These are phyloP conservation scores for Clusia tigrina DNA, from an alignment of 2,888 invertebrate genomes.

Conservation along the genomic window DNA sequence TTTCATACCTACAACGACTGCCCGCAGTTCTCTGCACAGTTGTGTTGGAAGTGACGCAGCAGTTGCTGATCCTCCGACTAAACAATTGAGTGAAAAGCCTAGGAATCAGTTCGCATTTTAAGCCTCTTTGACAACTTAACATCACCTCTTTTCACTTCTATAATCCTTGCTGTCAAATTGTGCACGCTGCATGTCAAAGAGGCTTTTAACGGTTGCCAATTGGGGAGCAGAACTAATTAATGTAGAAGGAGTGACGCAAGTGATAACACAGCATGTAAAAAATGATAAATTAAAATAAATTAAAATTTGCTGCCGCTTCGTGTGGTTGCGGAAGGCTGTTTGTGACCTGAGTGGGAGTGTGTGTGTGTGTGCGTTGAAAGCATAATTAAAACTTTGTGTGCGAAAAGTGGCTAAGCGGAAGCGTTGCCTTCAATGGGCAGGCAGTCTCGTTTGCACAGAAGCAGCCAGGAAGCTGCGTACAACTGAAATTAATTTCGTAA, in stretches of 20 bases:
- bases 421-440: conserved; percentile 29
- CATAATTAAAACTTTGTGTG: conserved; percentile 28
- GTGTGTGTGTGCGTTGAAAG: conserved; percentile 14
- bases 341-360: neutral
- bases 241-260: neutral
- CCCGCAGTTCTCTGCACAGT: too few species aligned
- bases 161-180: too few species aligned
- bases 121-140: too few species aligned
- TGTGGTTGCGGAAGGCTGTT: neutral
- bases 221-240: neutral
- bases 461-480: conserved; percentile 20
- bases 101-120: too few species aligned
- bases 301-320: neutral
- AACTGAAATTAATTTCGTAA: conserved; percentile 27
- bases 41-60: neutral
- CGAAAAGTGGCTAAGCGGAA: conserved; percentile 24
- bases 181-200: too few species aligned
- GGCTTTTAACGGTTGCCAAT: too few species aligned
- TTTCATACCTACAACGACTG: too few species aligned
- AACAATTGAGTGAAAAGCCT: too few species aligned
- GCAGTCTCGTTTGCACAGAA: too few species aligned
- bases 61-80: neutral
- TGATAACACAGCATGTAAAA: neutral
- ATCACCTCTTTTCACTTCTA: too few species aligned
- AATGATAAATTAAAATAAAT: neutral